A percentile compares a stretch with the other conserved stretches of the same genome.
phyloP scores from a whole-genome alignment of 2,113 vertebrate genomes.

The Perca flavescens region DNA sequence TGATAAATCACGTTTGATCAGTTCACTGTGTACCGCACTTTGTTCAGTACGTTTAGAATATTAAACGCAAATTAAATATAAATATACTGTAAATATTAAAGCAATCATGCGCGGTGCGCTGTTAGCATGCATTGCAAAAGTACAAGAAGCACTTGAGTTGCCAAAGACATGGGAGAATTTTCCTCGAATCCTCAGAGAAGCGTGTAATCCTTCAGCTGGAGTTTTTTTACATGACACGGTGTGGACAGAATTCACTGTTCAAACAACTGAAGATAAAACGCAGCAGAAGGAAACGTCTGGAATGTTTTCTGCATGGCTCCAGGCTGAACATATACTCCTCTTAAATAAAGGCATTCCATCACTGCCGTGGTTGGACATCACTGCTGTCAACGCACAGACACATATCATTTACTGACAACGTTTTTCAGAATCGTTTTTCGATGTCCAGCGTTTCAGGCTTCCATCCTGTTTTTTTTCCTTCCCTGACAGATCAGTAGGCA shows the following conservation, averaged over 20 bases:
- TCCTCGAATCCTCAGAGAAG: neutral
- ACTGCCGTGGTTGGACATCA: conserved; percentile 1
- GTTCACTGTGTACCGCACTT: neutral
- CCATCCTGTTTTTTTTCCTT: neutral
- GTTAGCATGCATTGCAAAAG: conserved; percentile 14
- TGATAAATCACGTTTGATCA: neutral
- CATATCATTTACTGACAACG: conserved; percentile 2
- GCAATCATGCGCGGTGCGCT: neutral
- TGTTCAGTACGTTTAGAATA: neutral
- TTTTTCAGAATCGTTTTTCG: neutral
- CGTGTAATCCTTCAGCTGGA: neutral
- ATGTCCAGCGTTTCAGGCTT: neutral
- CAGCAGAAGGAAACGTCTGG: neutral
- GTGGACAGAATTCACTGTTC: conserved; percentile 1
- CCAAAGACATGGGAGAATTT: neutral
- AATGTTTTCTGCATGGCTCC: neutral
- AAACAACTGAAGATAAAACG: neutral
- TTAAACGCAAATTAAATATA: neutral
- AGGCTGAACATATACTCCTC: neutral
- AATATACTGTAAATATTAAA: too few relatives aligned
- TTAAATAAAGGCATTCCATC: conserved; percentile 22
- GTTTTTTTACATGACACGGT: neutral
- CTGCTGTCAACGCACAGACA: conserved; percentile 9
- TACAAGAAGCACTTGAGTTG: neutral
- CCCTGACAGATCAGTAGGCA: conserved; percentile 19